Evolutionary conservation across 2,797 vertebrate genomes (phyloP), one percentile per base, ranked within the genome.

Genomic region (Gymnocypris eckloni): DNA sequence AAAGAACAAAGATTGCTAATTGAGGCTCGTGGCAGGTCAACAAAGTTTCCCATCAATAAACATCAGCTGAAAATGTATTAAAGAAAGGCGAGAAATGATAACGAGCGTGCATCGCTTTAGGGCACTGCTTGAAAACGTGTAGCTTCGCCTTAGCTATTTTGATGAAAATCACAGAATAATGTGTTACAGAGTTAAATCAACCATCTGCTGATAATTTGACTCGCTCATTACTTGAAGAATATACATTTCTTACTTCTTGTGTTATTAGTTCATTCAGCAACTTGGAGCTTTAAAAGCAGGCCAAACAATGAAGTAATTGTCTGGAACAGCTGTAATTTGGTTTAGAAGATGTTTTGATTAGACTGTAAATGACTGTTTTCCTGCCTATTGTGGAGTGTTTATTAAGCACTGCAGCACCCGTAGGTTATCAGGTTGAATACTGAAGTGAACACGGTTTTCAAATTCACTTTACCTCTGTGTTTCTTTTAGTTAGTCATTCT

Each of bases 21-120:
- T 84, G 79, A 52, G 22, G 25, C 78, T 70, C 15, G 33, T 37
- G 39, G 45, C 33, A 33, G 64, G 52, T 43, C 64, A 75, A 20
- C 61, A 66, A 41, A 79, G 43, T 83, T 85, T 56, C 61, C 15
- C 43, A 79, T 67, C 78, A 88, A n/a, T 48, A 73, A 79, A 82
- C 77, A 81, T 41, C 13, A 64, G 54, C 52, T 78, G 61, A 64
- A 73, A 80, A 78, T 15, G 61, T 64, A 45, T 76, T 87, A 3
- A 37, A 39, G 25, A 16, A 43, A 48, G 12, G 10, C n/a, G 41
- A 77, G 20, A 20, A 22, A 45, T 81, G 56, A 9, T 69, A 64
- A 80, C 9, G 69, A 80, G 54, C 61, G 54, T 73, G 48, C 22
- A 28, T 76, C 8, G 59, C 79, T 86, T 28, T 6, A 82, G 87